A percentile compares a stretch with the other conserved stretches of the same genome.
phyloP scores from a whole-genome alignment of 2,797 vertebrate species.

The Hydrocynus forskahlii region DNA sequence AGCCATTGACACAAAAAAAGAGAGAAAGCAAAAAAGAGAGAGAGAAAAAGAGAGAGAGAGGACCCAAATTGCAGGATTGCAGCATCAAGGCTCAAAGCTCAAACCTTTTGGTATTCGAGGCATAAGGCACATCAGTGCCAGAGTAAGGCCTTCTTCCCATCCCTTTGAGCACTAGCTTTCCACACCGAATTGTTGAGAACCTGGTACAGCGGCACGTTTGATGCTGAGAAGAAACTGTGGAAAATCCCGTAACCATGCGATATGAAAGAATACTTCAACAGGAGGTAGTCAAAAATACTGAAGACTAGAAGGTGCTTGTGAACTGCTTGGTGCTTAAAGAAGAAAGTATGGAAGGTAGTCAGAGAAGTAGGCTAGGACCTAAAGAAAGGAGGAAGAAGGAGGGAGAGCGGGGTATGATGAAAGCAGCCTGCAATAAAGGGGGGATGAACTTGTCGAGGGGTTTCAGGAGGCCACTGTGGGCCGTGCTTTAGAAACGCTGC shows the following conservation, averaged over 20 bases:
- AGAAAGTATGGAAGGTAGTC: background rate
- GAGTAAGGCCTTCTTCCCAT: slow-evolving; percentile 57
- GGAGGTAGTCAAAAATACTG: slow-evolving; percentile 57
- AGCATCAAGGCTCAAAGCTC: slow-evolving; percentile 68
- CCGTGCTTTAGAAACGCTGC: slow-evolving; percentile 64
- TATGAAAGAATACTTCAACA: slow-evolving; percentile 58
- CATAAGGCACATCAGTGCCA: slow-evolving; percentile 70
- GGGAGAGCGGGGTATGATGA: slow-evolving; percentile 59
- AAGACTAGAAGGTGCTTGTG: slow-evolving; percentile 45
- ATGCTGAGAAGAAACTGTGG: slow-evolving; percentile 50
- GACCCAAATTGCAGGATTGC: slow-evolving; percentile 61
- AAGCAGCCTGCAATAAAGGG: slow-evolving; percentile 60
- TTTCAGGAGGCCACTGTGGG: slow-evolving; percentile 59
- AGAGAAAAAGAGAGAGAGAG: slow-evolving; percentile 58
- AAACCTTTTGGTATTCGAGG: slow-evolving; percentile 70
- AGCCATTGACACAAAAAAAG: slow-evolving; percentile 23
- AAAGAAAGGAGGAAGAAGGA: slow-evolving; percentile 34
- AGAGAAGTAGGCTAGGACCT: slow-evolving; percentile 12
- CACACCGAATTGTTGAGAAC: slow-evolving; percentile 69
- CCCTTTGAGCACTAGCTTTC: slow-evolving; percentile 66
- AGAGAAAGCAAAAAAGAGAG: no score
- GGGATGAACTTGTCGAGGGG: slow-evolving; percentile 52
- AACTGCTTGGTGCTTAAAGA: slow-evolving; percentile 5
- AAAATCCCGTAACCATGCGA: slow-evolving; percentile 64
- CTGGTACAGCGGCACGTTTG: slow-evolving; percentile 65